Conservation (phyloP, 92 coral and sea anemone genomes). For the Epizoanthus rinbou region DNA sequence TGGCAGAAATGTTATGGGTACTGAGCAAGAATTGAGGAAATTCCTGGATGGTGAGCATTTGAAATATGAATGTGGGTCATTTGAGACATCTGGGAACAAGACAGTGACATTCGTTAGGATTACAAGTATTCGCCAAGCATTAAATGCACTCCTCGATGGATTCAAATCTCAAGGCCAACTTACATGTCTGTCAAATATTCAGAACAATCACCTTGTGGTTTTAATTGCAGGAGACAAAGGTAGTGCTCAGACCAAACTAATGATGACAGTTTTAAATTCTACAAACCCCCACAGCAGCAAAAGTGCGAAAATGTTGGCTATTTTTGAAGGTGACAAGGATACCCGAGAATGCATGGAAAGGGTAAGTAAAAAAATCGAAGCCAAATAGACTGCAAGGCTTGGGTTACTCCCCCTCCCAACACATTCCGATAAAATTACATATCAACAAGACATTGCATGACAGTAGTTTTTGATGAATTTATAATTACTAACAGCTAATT, state of each 20-base stretch:
- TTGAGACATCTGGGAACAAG: not conserved
- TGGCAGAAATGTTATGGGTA: conserved; percentile 8
- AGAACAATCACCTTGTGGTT: not conserved
- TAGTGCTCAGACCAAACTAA: not conserved
- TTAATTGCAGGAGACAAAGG: not conserved
- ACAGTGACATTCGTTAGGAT: not conserved
- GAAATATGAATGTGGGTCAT: conserved; percentile 5
- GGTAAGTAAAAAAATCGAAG: not conserved
- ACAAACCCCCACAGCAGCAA: not conserved
- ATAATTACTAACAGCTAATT: too few relatives aligned
- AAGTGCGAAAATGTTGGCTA: conserved; percentile 1
- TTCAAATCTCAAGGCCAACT: not conserved
- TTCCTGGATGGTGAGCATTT: not conserved
- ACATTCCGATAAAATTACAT: not conserved
- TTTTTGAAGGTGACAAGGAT: not conserved
- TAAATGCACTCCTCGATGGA: not conserved
- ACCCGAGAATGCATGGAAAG: conserved; percentile 16
- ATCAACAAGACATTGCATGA: not conserved
- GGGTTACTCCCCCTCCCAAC: not conserved
- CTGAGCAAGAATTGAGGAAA: conserved; percentile 6
- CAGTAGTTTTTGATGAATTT: not conserved
- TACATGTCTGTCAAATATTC: not conserved
- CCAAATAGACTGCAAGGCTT: not conserved
- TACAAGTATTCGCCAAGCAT: not conserved
- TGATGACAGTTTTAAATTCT: not conserved